Base-by-base conservation (phyloP, 1,140 invertebrate species). In the Drosophila repleta region DNA sequence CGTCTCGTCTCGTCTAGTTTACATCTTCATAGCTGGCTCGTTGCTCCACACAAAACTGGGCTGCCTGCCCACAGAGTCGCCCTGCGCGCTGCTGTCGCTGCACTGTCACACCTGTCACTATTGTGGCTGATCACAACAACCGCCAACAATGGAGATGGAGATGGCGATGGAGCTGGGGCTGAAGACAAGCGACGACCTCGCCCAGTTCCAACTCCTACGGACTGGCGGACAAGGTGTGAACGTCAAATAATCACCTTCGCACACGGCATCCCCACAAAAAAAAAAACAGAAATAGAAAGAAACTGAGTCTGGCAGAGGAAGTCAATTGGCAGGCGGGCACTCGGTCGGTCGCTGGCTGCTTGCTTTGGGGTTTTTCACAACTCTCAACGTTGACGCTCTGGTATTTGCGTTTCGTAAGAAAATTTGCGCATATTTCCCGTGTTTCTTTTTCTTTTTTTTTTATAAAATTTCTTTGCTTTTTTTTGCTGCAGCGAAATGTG, bases 41-140 rank as follows among this genome's bases (percentile, higher is more conserved):
- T 45, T 73, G 63, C 64, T 41, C 39, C 51, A 73, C 51, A 73
- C 48, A 41, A 56, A 56, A 68, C 55, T 60, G 70, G 63, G 35
- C 51, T 21, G 18, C 35, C 46, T 35, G 49, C 24, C 49, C n/a
- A 37, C 39, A 17, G 39, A 43, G 8, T 8, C 46, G 10, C 29
- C 46, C 24, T 24, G 39, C 21, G 26, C 21, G 2, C 17, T 49
- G 46, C 65, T 85, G 82, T 75, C 82, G 68, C 74, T 46, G 64
- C 75, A 82, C 74, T 87, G 82, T 87, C 82, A 87, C 82, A 87
- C 82, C 82, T 87, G 82, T 87, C 82, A 87, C 83, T 82, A 79
- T 78, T 87, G 82, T 79, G 82, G 82, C 82, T 88, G 82, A 87
- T 87, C 82, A 87, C 82, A 87, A 76, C 82, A 87, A 82, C 74